A percentile compares a stretch with the other conserved stretches of the same genome.
These are phyloP conservation scores for Drosophila tripunctata DNA, from an alignment of 2,888 invertebrate genomes.

Conservation along the genomic window DNA sequence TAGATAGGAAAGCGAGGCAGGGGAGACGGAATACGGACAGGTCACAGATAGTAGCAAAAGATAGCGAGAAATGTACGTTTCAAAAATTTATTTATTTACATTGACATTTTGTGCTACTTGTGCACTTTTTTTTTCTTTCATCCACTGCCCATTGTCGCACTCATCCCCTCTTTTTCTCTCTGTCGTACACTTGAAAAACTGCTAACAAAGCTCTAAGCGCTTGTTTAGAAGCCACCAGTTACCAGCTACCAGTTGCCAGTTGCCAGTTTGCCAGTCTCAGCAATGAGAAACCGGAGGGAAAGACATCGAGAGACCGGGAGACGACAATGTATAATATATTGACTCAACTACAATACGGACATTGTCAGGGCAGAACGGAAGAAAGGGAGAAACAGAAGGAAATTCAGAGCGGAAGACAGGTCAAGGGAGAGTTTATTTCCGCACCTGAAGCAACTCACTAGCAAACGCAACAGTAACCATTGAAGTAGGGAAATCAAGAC, in stretches of 20 bases:
- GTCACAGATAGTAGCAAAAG: constrained; percentile 35
- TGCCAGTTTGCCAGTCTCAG: constrained; percentile 12
- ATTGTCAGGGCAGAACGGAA: constrained; percentile 73
- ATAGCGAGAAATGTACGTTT: constrained; percentile 66
- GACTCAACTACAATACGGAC: constrained; percentile 76
- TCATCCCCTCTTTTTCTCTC: background rate
- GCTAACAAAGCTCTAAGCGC: constrained; percentile 77
- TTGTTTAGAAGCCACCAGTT: constrained; percentile 64
- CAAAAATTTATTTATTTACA: constrained; percentile 76
- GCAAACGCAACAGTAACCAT: constrained; percentile 20
- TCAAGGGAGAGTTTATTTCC: constrained; percentile 77
- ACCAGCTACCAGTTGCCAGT: constrained; percentile 28
- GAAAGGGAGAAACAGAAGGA: constrained; percentile 58
- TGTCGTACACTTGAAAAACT: constrained; percentile 60
- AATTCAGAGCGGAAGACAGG: constrained; percentile 60
- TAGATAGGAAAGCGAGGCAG: constrained; percentile 24
- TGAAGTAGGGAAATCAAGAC: constrained; percentile 35
- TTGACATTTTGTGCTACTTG: constrained; percentile 77
- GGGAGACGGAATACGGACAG: background rate
- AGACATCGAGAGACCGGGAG: constrained; percentile 30
- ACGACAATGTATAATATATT: constrained; percentile 73
- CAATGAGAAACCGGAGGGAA: constrained; percentile 26
- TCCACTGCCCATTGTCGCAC: background rate
- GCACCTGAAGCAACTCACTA: constrained; percentile 66
- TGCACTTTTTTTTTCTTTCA: constrained; percentile 57